Percentiles rank a stretch among this genome's conserved stretches.
phyloP scores from a whole-genome alignment of 2,888 invertebrate genomes.

The Molorchus minor region DNA sequence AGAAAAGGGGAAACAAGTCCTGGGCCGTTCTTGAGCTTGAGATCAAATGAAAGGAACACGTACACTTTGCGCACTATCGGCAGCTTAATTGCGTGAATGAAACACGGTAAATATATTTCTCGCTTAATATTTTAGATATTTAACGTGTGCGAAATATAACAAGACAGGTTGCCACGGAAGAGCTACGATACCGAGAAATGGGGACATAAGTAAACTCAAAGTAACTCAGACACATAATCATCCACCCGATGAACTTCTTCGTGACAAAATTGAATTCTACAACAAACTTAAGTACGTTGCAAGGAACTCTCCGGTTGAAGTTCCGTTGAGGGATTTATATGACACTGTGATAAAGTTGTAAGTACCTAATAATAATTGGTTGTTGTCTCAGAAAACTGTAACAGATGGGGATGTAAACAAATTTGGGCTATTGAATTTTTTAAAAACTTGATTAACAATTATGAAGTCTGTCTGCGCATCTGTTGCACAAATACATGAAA shows the following conservation, averaged over 20 bases:
- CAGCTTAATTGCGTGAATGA: no score
- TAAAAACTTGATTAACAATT: no score
- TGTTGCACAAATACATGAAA: no score
- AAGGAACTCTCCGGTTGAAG: neutral
- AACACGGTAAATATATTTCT: no score
- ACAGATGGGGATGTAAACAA: no score
- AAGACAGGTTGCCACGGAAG: conserved; percentile 46
- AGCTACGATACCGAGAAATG: conserved; percentile 41
- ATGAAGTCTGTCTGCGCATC: no score
- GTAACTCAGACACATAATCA: conserved; percentile 48
- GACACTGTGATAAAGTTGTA: conserved; percentile 24
- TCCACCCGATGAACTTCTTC: conserved; percentile 45
- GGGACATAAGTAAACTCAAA: conserved; percentile 38
- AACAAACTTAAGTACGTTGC: conserved; percentile 17
- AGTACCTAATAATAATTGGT: conserved; percentile 2
- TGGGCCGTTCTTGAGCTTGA: no score
- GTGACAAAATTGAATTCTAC: conserved; percentile 33
- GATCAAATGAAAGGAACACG: no score
- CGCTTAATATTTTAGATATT: conserved; percentile 43
- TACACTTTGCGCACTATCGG: no score
- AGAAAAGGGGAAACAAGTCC: no score
- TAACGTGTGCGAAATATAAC: conserved; percentile 45
- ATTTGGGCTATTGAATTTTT: no score
- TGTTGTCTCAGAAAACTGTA: no score
- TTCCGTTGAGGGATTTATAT: conserved; percentile 20